phyloP scores from a whole-genome alignment of 2,113 vertebrate species.

The Gavialis gangeticus region DNA sequence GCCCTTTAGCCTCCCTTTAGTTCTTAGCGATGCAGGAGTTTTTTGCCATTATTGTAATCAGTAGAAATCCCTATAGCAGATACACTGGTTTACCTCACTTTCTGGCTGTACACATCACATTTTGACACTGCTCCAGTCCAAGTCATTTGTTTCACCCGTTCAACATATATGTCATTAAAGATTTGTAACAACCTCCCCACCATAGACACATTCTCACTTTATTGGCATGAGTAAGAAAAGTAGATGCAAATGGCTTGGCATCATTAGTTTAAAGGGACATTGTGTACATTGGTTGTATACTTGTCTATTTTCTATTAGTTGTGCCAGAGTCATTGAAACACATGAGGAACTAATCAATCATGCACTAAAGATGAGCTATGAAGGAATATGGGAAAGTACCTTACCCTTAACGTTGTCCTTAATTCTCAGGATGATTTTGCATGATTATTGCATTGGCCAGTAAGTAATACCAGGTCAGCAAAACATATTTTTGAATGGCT shows the following conservation, averaged over 20 bases:
- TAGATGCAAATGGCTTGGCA: background rate
- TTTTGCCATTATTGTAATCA: background rate
- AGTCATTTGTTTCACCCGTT: background rate
- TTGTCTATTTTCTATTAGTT: background rate
- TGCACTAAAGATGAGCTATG: background rate
- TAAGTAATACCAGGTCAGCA: slow-evolving; percentile 57
- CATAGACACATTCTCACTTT: background rate
- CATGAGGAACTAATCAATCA: background rate
- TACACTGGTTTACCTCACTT: background rate
- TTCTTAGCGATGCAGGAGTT: background rate
- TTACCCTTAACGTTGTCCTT: background rate
- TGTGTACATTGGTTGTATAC: background rate
- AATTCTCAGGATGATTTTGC: slow-evolving; percentile 38
- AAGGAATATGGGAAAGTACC: background rate
- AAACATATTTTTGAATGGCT: background rate
- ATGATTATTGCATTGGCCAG: slow-evolving; percentile 32
- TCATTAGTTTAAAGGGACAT: background rate
- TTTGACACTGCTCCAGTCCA: background rate
- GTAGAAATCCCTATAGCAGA: background rate
- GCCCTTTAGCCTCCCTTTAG: background rate
- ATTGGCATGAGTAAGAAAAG: background rate
- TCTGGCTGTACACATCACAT: too few species aligned
- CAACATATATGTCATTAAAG: background rate
- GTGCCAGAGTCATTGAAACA: background rate
- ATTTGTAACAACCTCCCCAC: background rate